These are phyloP conservation scores for Enteromius paludinosus DNA, from an alignment of 2,797 vertebrate species.

Conservation along the genomic window DNA sequence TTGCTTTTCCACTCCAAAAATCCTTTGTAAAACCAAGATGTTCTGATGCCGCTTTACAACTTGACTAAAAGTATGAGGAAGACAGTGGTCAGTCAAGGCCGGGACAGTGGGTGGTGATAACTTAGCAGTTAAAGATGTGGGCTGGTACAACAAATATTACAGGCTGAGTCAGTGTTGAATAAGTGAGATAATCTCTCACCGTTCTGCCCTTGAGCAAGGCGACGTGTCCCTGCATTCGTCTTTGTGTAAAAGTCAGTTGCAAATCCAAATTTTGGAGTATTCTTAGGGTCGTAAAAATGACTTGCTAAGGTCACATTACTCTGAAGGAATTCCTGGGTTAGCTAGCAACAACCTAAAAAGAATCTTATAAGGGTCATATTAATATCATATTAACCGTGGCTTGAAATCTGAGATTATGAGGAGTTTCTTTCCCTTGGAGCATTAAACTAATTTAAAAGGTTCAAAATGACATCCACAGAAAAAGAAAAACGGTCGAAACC, in stretches of 20 bases:
- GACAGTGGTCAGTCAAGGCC: slow-evolving; percentile 59
- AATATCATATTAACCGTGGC: background rate
- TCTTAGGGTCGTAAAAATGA: background rate
- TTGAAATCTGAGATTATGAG: background rate
- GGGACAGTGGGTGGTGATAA: slow-evolving; percentile 27
- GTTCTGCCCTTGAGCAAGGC: slow-evolving; percentile 31
- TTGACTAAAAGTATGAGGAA: slow-evolving; percentile 51
- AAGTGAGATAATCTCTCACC: slow-evolving; percentile 3
- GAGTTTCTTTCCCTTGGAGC: slow-evolving; percentile 13
- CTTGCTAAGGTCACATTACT: slow-evolving; percentile 1
- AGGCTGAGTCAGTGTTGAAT: slow-evolving; percentile 5
- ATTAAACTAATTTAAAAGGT: slow-evolving; percentile 25
- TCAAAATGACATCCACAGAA: slow-evolving; percentile 31
- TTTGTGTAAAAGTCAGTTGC: slow-evolving; percentile 1
- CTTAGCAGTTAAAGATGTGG: slow-evolving; percentile 15
- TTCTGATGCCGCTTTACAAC: slow-evolving; percentile 26
- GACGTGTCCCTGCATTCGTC: slow-evolving; percentile 19
- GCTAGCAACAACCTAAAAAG: background rate
- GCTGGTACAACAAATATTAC: slow-evolving; percentile 20
- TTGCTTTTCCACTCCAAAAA: slow-evolving; percentile 48
- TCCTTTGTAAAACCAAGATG: slow-evolving; percentile 22
- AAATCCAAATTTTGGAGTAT: slow-evolving; percentile 17
- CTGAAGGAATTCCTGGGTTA: background rate
- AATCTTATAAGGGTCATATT: background rate
- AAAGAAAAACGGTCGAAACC: slow-evolving; percentile 19